Evolutionary conservation across 2,113 vertebrate genomes (phyloP).

Genomic region (Herpetotheres cachinnans): DNA sequence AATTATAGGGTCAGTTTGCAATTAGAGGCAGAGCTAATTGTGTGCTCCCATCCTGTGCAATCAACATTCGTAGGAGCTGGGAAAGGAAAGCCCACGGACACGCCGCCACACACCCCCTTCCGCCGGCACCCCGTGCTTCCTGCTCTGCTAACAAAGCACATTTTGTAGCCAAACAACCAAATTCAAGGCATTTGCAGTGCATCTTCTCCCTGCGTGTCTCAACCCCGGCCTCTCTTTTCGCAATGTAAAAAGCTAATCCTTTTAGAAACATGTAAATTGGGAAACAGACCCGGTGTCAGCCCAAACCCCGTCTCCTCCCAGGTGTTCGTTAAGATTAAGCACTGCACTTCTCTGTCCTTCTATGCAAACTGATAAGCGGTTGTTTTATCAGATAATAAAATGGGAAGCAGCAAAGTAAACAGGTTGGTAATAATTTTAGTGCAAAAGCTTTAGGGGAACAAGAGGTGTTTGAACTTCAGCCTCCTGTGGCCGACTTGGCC

Average conservation of each 20-base stretch:
- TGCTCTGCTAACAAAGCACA: not conserved
- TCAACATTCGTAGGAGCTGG: not conserved
- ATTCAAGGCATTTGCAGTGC: not conserved
- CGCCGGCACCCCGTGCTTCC: not conserved
- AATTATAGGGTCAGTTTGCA: not conserved
- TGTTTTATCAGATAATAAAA: not conserved
- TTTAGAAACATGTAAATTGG: conserved; percentile 40
- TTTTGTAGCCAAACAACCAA: not conserved
- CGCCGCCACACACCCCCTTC: rapidly evolving
- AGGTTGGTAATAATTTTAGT: not conserved
- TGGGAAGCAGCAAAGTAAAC: not conserved
- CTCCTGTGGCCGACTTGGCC: rapidly evolving
- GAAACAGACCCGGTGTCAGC: not conserved
- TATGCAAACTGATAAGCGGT: not conserved
- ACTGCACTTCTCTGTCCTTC: not conserved
- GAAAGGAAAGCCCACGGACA: not conserved
- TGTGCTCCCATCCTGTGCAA: not conserved
- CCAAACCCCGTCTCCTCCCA: not conserved
- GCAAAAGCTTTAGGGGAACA: not conserved
- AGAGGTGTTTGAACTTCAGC: not conserved
- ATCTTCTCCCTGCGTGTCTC: not conserved
- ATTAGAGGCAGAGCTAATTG: not conserved
- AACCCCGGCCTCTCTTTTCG: not conserved
- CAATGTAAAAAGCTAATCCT: conserved; percentile 16
- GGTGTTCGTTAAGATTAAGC: not conserved